Conservation (phyloP, 2,797 vertebrate species). For the Sebastes vulpes region DNA sequence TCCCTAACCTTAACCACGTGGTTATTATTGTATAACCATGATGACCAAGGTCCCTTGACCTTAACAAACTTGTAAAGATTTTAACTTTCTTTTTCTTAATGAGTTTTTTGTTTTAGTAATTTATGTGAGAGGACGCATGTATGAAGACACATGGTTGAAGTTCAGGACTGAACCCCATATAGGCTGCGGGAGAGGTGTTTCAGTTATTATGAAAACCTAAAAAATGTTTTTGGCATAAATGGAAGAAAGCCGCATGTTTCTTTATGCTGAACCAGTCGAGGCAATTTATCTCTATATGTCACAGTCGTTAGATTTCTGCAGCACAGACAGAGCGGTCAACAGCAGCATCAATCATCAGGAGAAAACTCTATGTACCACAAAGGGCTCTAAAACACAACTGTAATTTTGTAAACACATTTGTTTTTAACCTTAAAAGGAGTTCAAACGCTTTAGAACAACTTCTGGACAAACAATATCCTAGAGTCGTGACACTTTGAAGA, state of each 20-base stretch:
- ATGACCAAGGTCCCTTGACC: not conserved
- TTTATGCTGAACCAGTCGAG: not conserved
- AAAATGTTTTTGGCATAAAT: not conserved
- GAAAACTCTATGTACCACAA: not conserved
- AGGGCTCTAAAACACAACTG: not conserved
- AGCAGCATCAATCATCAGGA: not conserved
- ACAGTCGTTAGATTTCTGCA: not conserved
- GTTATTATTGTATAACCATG: not conserved
- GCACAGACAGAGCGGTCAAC: not conserved
- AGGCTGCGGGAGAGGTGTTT: not conserved
- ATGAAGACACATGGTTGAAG: not conserved
- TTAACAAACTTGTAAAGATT: not conserved
- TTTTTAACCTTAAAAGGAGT: not conserved
- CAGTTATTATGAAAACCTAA: not conserved
- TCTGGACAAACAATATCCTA: not conserved
- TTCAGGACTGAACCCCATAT: not conserved
- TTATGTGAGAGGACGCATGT: not conserved
- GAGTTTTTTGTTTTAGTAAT: not conserved
- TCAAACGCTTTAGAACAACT: not conserved
- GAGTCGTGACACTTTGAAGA: not conserved
- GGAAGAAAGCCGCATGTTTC: not conserved
- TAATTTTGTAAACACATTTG: not conserved
- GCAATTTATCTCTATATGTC: not conserved
- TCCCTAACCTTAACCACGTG: not conserved
- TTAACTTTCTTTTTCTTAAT: not conserved